A percentile compares a stretch with the other conserved stretches of the same genome.
phyloP scores from a whole-genome alignment of 1,140 invertebrate genomes.

The Drosophila burlai region DNA sequence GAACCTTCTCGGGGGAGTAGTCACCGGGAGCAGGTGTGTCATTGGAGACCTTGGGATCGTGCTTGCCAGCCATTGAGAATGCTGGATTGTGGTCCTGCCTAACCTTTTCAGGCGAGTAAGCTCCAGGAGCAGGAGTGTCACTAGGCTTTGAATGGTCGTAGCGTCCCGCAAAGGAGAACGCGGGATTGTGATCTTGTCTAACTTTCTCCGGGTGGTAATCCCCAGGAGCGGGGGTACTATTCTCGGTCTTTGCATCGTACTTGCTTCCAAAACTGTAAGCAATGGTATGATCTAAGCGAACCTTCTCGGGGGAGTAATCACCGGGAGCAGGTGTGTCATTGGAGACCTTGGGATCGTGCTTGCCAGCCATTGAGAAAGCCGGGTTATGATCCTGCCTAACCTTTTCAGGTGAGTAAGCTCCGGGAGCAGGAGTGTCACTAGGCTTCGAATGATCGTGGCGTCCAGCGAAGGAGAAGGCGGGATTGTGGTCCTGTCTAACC shows the following conservation, averaged over 20 bases:
- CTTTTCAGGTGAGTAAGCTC: constrained; percentile 88
- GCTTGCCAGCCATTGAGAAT: constrained; percentile 86
- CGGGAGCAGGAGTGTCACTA: constrained; percentile 90
- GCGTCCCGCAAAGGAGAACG: constrained; percentile 86
- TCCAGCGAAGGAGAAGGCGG: constrained; percentile 86
- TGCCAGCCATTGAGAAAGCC: constrained; percentile 86
- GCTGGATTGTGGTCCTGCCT: constrained; percentile 87
- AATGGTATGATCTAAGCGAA: constrained; percentile 86
- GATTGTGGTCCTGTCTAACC: constrained; percentile 86
- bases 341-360: constrained; percentile 87
- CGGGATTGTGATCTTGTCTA: constrained; percentile 87
- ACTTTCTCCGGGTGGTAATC: constrained; percentile 85
- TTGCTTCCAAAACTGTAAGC: constrained; percentile 85
- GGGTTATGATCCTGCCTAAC: constrained; percentile 87
- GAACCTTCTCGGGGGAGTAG: constrained; percentile 90
- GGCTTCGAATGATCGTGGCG: constrained; percentile 88
- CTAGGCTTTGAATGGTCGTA: constrained; percentile 88
- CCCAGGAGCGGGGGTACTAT: constrained; percentile 86
- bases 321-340: constrained; percentile 90
- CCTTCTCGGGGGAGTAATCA: constrained; percentile 90
- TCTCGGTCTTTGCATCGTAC: constrained; percentile 81
- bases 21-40: constrained; percentile 91
- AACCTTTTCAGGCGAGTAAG: constrained; percentile 88
- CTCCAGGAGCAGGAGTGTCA: constrained; percentile 89
- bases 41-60: constrained; percentile 85